A percentile compares a stretch with the other conserved stretches of the same genome.
These are phyloP conservation scores for Dolichopus griseipennis DNA, from an alignment of 2,888 invertebrate genomes.

Conservation along the genomic window DNA sequence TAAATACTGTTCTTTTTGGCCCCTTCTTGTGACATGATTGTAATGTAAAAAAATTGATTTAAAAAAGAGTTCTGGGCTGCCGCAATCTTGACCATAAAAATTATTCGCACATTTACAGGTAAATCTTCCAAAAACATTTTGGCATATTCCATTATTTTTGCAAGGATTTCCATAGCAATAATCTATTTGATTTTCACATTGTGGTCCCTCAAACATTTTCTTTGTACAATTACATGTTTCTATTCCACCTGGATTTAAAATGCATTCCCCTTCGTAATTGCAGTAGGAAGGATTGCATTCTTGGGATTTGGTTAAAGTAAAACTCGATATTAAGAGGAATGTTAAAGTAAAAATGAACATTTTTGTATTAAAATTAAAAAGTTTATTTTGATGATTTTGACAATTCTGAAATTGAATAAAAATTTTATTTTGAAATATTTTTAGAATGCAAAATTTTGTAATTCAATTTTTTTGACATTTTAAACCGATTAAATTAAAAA, in stretches of 20 bases:
- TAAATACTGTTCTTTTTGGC: constrained; percentile 12
- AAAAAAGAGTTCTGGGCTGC: not conserved
- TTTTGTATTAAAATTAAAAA: no score
- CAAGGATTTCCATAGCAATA: constrained; percentile 11
- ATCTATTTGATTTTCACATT: constrained; percentile 7
- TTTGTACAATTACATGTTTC: constrained; percentile 13
- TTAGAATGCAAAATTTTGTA: no score
- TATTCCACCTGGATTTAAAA: not conserved
- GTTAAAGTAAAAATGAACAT: no score
- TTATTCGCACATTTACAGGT: constrained; percentile 8
- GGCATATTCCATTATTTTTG: constrained; percentile 11
- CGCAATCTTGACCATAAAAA: constrained; percentile 14
- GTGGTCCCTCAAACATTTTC: constrained; percentile 10
- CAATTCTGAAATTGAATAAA: no score
- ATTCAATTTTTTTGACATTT: no score
- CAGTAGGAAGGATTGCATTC: constrained; percentile 11
- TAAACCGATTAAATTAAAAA: no score
- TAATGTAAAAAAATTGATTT: constrained; percentile 14
- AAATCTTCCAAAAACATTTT: constrained; percentile 7
- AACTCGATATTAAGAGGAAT: no score
- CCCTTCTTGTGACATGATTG: constrained; percentile 12
- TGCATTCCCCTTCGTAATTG: constrained; percentile 14
- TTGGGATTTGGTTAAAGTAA: not conserved
- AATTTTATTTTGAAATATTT: no score
- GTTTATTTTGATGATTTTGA: no score